Evolutionary conservation across 2,797 vertebrate species (phyloP), one percentile per base, ranked within the genome.

Genomic region (Melanotaenia pygmaea): DNA sequence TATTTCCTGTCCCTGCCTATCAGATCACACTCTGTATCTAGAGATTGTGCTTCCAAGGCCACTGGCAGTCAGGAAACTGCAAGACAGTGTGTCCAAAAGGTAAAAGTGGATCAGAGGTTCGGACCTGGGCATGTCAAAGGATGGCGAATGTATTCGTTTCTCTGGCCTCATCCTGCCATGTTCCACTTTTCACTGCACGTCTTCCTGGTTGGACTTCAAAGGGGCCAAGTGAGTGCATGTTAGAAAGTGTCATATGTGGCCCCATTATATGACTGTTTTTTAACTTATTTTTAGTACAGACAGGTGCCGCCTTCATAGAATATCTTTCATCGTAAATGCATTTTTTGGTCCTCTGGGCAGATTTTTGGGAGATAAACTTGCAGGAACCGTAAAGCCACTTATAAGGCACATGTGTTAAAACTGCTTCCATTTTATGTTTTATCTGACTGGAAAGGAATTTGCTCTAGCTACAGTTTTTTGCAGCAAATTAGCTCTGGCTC

Each of bases 171-270:
- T 86, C 82, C 86, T 77, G 76, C 73, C 87, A 64, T 73, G 88
- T 82, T 81, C 87, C 81, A 86, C 76, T 83, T 89, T 88, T 81
- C 79, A 82, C 67, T 59, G 71, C 72, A 64, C 22, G 18, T 81
- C 79, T 76, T 70, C 69, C 76, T 64, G 74, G 79, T 68, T 35
- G 1, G 63, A 90, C 90, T 90, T 91, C 89, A 92, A 90, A 93
- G 86, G 54, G 13, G 40, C 72, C 2, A 12, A 56, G 20, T 34
- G 18, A 0, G 65, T 10, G 51, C 63, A 24, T 16, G 6, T 70
- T 66, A 67, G 32, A 67, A 51, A 81, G 69, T 61, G 77, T 78
- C 79, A 54, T 70, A 57, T 58, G 10, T 69, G 67, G 53, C 69
- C 80, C 83, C 72, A 81, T 86, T 72, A 64, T 53, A 20, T 53